phyloP scores from a whole-genome alignment of 2,888 invertebrate genomes.

The Catocala fraxini region DNA sequence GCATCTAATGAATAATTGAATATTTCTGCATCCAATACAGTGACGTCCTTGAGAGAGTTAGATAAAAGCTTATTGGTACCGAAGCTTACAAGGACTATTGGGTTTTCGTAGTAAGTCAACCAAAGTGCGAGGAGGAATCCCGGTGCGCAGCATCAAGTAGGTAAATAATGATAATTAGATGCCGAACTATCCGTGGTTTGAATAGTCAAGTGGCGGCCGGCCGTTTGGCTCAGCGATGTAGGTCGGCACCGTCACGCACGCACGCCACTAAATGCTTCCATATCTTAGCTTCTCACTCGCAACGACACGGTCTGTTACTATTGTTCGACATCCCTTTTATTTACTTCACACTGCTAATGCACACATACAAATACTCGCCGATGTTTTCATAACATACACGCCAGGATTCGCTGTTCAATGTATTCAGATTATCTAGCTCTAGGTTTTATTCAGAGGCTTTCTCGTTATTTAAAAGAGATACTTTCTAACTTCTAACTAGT shows the following conservation, averaged over 20 bases:
- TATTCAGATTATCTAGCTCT: too few species aligned
- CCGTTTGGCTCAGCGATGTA: slow-evolving; percentile 61
- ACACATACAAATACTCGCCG: background rate
- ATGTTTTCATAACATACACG: too few species aligned
- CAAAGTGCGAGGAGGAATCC: slow-evolving; percentile 27
- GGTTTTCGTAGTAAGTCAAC: slow-evolving; percentile 13
- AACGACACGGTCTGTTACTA: slow-evolving; percentile 58
- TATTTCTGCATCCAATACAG: background rate
- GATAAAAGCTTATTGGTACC: background rate
- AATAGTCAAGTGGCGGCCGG: slow-evolving; percentile 66
- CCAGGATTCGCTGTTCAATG: too few species aligned
- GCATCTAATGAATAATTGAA: slow-evolving; percentile 5
- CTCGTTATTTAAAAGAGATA: too few species aligned
- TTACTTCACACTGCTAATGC: slow-evolving; percentile 32
- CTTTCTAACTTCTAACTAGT: too few species aligned
- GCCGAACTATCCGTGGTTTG: slow-evolving; percentile 65
- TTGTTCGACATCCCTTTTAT: slow-evolving; percentile 59
- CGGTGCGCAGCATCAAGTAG: slow-evolving; percentile 59
- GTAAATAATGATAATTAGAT: slow-evolving; percentile 78
- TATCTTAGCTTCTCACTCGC: slow-evolving; percentile 50
- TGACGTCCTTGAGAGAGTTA: background rate
- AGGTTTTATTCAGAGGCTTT: too few species aligned
- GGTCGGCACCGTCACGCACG: slow-evolving; percentile 73
- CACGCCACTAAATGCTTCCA: slow-evolving; percentile 54
- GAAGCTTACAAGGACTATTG: too few species aligned